Evolutionary conservation across 2,113 vertebrate species (phyloP).

Genomic region (Melanocharis versteri): DNA sequence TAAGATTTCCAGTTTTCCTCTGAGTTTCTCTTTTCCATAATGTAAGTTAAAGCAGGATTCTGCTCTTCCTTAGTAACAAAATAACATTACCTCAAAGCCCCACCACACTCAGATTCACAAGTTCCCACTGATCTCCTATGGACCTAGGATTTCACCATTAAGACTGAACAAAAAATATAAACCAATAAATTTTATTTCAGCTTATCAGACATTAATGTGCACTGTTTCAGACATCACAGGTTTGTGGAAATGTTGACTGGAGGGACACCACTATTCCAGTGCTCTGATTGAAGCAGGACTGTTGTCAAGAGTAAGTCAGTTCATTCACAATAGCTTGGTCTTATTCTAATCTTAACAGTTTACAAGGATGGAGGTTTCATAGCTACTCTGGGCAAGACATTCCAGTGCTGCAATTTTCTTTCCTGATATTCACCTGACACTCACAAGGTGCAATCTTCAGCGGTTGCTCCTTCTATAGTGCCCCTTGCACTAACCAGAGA

Average conservation of each 20-base stretch:
- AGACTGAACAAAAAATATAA: no score
- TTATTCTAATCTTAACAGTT: not conserved
- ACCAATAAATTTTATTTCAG: not conserved
- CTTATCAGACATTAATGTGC: not conserved
- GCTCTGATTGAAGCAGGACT: not conserved
- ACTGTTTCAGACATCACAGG: not conserved
- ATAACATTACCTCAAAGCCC: not conserved
- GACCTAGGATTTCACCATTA: not conserved
- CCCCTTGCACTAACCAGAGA: not conserved
- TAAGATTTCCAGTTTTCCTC: not conserved
- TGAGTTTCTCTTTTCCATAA: not conserved
- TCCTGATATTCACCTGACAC: not conserved
- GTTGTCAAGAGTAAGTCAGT: fast-evolving
- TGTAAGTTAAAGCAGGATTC: not conserved
- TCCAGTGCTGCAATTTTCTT: not conserved
- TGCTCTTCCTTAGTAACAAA: not conserved
- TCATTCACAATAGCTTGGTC: not conserved
- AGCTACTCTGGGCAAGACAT: not conserved
- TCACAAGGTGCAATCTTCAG: not conserved
- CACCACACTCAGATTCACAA: not conserved
- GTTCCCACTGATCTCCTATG: not conserved
- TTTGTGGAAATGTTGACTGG: not conserved
- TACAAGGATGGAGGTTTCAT: not conserved
- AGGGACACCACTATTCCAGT: not conserved
- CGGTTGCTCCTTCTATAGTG: fast-evolving